Evolutionary conservation across 2,888 invertebrate species (phyloP).

Genomic region (Diogma glabrata): DNA sequence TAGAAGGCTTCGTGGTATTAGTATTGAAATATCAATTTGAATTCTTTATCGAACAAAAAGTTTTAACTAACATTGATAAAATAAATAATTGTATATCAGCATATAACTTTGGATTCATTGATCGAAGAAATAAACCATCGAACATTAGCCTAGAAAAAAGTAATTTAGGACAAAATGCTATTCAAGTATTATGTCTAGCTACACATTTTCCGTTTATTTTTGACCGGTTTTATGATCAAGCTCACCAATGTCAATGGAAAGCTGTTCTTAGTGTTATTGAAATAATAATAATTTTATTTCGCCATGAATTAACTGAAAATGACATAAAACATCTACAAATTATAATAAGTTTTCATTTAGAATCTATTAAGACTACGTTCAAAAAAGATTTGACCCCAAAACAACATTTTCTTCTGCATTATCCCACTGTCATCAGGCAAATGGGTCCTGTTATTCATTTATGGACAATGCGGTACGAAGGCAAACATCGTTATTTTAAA

Average conservation of each 20-base stretch:
- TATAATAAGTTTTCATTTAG: not conserved
- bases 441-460: not conserved
- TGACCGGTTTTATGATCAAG: not conserved
- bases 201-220: not conserved
- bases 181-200: not conserved
- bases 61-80: not conserved
- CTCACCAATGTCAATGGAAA: not conserved
- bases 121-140: slow-evolving; percentile 4
- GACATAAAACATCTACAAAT: not conserved
- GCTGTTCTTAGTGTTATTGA: slow-evolving; percentile 1
- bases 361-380: not conserved
- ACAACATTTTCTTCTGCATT: not conserved
- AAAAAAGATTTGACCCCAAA: slow-evolving; percentile 2
- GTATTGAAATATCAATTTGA: slow-evolving; percentile 2
- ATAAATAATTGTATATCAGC: not conserved
- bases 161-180: slow-evolving; percentile 4
- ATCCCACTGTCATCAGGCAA: not conserved
- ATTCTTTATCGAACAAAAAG: slow-evolving; percentile 1
- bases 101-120: slow-evolving; percentile 6
- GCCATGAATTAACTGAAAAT: not conserved
- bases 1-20: not conserved
- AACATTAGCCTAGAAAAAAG: not conserved
- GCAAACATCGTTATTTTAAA: not conserved
- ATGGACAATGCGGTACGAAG: slow-evolving; percentile 3
- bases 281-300: not conserved